phyloP scores from a whole-genome alignment of 2,797 vertebrate genomes.

The Coregonus ussuriensis region DNA sequence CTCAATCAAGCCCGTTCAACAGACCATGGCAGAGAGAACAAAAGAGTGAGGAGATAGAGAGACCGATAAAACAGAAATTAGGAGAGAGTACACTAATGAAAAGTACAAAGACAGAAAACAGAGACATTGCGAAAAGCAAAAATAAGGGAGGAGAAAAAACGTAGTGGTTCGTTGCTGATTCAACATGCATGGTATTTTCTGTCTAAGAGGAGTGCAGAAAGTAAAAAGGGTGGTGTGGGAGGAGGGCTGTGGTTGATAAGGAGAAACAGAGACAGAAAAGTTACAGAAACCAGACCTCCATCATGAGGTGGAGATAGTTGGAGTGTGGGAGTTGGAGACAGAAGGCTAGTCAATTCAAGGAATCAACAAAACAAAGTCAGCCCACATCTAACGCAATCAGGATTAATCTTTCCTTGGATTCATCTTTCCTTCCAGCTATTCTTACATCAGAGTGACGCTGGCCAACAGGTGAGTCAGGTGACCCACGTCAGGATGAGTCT shows the following conservation, averaged over 20 bases:
- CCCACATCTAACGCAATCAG: neutral
- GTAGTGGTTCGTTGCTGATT: neutral
- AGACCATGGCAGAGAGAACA: neutral
- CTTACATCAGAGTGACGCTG: neutral
- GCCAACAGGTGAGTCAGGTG: conserved; percentile 3
- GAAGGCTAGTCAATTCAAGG: neutral
- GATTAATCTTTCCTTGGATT: neutral
- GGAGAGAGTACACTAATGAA: too few species aligned
- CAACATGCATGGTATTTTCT: neutral
- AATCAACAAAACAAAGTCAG: neutral
- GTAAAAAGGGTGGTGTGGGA: neutral
- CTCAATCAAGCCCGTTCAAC: neutral
- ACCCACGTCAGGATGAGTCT: neutral
- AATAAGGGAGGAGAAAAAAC: too few species aligned
- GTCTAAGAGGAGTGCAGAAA: neutral
- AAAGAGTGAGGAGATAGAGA: too few species aligned
- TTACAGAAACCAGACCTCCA: neutral
- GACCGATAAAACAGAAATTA: too few species aligned
- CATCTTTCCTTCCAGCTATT: neutral
- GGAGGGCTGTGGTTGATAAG: neutral
- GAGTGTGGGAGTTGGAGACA: neutral
- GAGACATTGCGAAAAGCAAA: too few species aligned
- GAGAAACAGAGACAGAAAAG: neutral
- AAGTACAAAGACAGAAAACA: too few species aligned
- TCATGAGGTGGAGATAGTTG: neutral